A percentile compares a stretch with the other conserved stretches of the same genome.
Conservation (phyloP, 2,888 invertebrate species). For the Tetheella fluctuosa region DNA sequence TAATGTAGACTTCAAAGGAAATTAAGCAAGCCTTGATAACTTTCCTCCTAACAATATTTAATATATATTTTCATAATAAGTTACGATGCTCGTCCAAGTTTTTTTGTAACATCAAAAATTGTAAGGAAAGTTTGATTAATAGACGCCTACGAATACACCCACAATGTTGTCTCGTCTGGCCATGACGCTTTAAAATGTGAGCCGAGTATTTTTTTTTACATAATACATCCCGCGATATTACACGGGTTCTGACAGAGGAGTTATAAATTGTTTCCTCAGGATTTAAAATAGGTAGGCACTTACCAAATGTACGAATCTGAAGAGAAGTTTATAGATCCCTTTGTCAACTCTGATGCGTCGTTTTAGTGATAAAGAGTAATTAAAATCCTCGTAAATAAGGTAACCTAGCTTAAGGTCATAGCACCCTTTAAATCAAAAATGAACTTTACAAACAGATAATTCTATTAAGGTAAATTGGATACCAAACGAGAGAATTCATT, state of each 20-base stretch:
- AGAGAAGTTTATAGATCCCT: too few relatives aligned
- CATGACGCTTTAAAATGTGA: conserved; percentile 7
- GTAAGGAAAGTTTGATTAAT: conserved; percentile 24
- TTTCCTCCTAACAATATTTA: conserved; percentile 21
- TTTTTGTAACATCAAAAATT: conserved; percentile 15
- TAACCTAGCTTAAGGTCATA: too few relatives aligned
- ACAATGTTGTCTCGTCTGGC: neutral
- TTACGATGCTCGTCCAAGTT: conserved; percentile 6
- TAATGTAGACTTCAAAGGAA: conserved; percentile 12
- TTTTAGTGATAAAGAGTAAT: too few relatives aligned
- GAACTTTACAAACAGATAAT: too few relatives aligned
- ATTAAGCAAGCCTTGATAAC: conserved; percentile 13
- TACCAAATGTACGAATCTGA: too few relatives aligned
- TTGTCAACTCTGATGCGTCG: too few relatives aligned
- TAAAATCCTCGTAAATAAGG: too few relatives aligned
- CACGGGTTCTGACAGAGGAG: neutral
- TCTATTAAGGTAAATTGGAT: too few relatives aligned
- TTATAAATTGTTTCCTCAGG: too few relatives aligned
- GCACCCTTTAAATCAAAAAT: too few relatives aligned
- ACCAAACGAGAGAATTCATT: too few relatives aligned
- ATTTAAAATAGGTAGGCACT: too few relatives aligned
- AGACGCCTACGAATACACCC: conserved; percentile 13
- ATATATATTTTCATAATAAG: conserved; percentile 15
- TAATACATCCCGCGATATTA: neutral
- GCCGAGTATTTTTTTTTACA: neutral